Evolutionary conservation across 2,888 invertebrate genomes (phyloP).

Genomic region (Sarcophaga variegata): DNA sequence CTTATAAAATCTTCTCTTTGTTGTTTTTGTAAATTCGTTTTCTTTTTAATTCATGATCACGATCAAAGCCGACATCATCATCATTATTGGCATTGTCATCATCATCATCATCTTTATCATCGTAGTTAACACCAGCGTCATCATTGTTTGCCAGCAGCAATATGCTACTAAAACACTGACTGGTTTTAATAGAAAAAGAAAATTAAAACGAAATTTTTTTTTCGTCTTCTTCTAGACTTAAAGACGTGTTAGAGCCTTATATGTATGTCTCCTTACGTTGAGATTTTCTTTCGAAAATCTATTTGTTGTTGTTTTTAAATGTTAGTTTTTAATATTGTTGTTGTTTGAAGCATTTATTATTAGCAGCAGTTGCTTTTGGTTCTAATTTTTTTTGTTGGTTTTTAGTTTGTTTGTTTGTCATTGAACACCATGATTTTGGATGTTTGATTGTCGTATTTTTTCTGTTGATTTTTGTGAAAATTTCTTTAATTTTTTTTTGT

Average conservation of each 20-base stretch:
- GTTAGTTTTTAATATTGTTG: not conserved
- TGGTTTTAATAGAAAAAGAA: slow-evolving; percentile 60
- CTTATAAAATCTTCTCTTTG: not conserved
- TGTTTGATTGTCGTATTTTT: slow-evolving; percentile 7
- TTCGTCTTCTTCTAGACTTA: slow-evolving; percentile 53
- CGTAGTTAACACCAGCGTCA: not conserved
- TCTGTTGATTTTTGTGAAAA: not conserved
- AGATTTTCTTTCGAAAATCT: slow-evolving; percentile 32
- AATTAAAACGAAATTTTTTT: slow-evolving; percentile 66
- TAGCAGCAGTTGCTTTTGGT: not conserved
- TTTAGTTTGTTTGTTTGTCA: slow-evolving; percentile 15
- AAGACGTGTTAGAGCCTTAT: slow-evolving; percentile 39
- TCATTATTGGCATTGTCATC: slow-evolving; percentile 16
- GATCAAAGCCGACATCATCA: not conserved
- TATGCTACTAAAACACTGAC: slow-evolving; percentile 23
- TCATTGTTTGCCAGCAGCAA: not conserved
- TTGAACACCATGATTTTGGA: slow-evolving; percentile 6
- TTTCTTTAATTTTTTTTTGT: not conserved
- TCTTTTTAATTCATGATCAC: slow-evolving; percentile 56
- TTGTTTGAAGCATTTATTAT: slow-evolving; percentile 19
- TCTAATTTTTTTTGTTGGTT: not conserved
- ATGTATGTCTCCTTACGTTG: not conserved
- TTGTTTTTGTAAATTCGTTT: slow-evolving; percentile 66
- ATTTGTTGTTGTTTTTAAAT: slow-evolving; percentile 30
- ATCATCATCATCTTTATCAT: slow-evolving; percentile 13